Conservation (phyloP, 2,797 vertebrate genomes). For the Danionella dracula region DNA sequence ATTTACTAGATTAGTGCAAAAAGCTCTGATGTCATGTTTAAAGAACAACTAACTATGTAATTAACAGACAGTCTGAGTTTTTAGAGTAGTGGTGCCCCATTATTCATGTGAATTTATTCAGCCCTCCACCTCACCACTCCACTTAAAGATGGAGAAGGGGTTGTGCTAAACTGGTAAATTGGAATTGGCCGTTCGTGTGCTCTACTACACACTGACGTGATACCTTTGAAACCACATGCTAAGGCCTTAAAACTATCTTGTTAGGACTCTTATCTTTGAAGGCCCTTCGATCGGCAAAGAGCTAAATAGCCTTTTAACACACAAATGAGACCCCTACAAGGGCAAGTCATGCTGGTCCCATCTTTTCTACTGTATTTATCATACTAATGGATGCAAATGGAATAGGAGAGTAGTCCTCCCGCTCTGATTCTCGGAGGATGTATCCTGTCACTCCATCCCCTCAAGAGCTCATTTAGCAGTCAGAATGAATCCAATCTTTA, state of each 20-base stretch:
- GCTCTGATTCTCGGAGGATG: conserved; percentile 8
- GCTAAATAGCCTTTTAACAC: conserved; percentile 17
- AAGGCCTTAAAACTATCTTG: neutral
- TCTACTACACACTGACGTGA: no score
- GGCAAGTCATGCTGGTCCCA: neutral
- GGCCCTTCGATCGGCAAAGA: neutral
- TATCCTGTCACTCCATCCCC: conserved; percentile 24
- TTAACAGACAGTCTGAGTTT: no score
- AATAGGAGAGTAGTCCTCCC: neutral
- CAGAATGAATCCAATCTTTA: conserved; percentile 18
- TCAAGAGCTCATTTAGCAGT: conserved; percentile 28
- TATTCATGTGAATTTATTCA: no score
- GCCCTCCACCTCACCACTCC: no score
- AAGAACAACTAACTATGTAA: no score
- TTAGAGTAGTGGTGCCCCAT: no score
- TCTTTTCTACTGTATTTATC: conserved; percentile 22
- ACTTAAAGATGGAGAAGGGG: no score
- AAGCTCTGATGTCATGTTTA: no score
- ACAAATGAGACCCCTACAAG: neutral
- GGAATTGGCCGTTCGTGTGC: no score
- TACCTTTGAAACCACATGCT: no score
- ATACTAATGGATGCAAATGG: conserved; percentile 27
- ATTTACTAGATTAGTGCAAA: no score
- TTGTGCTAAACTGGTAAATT: no score
- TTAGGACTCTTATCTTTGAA: neutral